Base-by-base conservation (phyloP, 2,888 invertebrate genomes). In the Suillia variegata region DNA sequence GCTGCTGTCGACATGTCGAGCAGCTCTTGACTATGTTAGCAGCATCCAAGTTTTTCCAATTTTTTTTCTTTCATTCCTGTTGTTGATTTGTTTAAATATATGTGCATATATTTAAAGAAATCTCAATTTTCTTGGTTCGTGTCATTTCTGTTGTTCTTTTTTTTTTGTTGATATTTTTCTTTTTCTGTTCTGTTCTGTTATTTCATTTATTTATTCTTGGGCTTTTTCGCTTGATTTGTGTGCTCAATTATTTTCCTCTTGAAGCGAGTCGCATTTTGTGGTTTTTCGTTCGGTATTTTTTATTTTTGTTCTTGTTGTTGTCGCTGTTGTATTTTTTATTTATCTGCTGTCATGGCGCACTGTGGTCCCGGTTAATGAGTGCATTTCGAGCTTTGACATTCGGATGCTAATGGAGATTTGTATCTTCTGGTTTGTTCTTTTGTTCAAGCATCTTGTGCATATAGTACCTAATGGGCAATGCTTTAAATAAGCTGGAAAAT, bases 261-360 rank as follows among this genome's bases (percentile, higher is more conserved):
- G 45, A 5, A 45, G 45, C 45, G 18, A 45, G 20, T 45, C 18
- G 15, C 15, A n/a, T 53, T 33, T 24, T 49, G 49, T 49, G 49
- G 49, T 73, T 75, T n/a, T n/a, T n/a, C n/a, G n/a, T n/a, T n/a
- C n/a, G n/a, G n/a, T n/a, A n/a, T n/a, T n/a, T n/a, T n/a, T n/a
- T n/a, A n/a, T n/a, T n/a, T n/a, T n/a, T n/a, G n/a, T n/a, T n/a
- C n/a, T n/a, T n/a, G n/a, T n/a, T n/a, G n/a, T 73, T 75, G 70
- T 74, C 73, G 75, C 74, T 75, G 73, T 73, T 75, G 74, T 65
- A n/a, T 75, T 73, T 73, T 65, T 73, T 73, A 75, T 73, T 73
- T 74, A 73, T 74, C 67, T 73, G 74, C 64, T 68, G 70, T 71
- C 73, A 69, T 63, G 68, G 66, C 63, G 45, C 45, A n/a, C 13